Conservation (phyloP, 2,797 vertebrate genomes). For the Netta rufina region DNA sequence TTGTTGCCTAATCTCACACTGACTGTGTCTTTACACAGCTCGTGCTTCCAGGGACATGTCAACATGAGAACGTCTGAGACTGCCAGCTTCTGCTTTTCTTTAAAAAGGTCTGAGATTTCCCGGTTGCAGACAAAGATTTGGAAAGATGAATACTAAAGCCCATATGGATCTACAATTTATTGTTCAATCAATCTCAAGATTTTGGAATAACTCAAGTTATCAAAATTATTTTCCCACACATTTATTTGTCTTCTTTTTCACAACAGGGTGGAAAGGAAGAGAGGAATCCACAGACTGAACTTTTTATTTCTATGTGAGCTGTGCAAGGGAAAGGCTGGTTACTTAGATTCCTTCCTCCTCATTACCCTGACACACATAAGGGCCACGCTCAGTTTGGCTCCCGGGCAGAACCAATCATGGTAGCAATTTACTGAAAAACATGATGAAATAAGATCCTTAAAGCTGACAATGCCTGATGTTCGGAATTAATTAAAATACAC, state of each 20-base stretch:
- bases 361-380: neutral
- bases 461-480: neutral
- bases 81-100: neutral
- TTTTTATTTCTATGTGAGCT: neutral
- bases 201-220: neutral
- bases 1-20: neutral
- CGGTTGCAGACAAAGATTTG: neutral
- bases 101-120: neutral
- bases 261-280: neutral
- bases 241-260: slow-evolving; percentile 1
- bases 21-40: neutral
- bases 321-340: neutral
- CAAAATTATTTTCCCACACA: neutral
- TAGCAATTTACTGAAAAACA: neutral
- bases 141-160: neutral
- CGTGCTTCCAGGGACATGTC: neutral
- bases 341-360: neutral
- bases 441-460: neutral
- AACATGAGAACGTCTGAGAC: neutral
- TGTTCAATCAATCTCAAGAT: neutral
- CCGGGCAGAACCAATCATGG: neutral
- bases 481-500: neutral
- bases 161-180: neutral
- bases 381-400: neutral
- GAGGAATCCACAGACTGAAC: neutral